Percentiles rank a stretch among this genome's conserved stretches.
Evolutionary conservation across 2,888 invertebrate genomes (phyloP).

Genomic region (Gordius sp.): DNA sequence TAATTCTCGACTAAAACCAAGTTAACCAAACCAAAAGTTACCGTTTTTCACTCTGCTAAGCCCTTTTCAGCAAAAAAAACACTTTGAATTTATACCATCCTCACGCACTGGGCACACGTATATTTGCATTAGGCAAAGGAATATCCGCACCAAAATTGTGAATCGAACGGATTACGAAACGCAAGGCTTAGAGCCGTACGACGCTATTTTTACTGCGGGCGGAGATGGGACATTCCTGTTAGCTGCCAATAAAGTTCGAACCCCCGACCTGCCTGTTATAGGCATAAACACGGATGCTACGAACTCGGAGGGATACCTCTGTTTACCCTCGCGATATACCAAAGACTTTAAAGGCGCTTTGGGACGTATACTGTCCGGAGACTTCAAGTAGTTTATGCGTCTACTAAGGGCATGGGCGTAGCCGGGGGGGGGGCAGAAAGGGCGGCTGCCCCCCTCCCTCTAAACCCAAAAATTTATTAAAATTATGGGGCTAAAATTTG

Average conservation of each 20-base stretch:
- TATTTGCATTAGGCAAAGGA: background rate
- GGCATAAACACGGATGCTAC: conserved; percentile 85
- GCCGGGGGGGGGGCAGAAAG: no score
- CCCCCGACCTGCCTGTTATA: conserved; percentile 58
- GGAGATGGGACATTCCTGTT: conserved; percentile 90
- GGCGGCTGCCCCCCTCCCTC: no score
- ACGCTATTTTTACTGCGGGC: conserved; percentile 41
- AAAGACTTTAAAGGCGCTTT: conserved; percentile 38
- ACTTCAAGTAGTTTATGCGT: conserved; percentile 34
- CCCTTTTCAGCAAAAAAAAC: background rate
- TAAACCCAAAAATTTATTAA: no score
- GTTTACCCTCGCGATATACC: conserved; percentile 59
- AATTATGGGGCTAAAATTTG: no score
- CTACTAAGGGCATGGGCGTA: no score
- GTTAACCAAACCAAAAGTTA: background rate
- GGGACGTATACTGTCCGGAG: conserved; percentile 39
- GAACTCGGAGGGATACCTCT: conserved; percentile 63
- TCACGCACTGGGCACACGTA: no score
- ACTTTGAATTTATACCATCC: background rate
- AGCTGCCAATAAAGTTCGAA: conserved; percentile 54
- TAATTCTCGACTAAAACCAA: background rate
- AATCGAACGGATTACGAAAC: conserved; percentile 36
- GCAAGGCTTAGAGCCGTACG: conserved; percentile 59
- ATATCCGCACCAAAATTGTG: conserved; percentile 25
- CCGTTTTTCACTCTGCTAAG: background rate